Percentiles rank a stretch among this genome's conserved stretches.
These are phyloP conservation scores for Himalopsyche kuldschensis DNA, from an alignment of 2,888 invertebrate genomes.

Conservation along the genomic window DNA sequence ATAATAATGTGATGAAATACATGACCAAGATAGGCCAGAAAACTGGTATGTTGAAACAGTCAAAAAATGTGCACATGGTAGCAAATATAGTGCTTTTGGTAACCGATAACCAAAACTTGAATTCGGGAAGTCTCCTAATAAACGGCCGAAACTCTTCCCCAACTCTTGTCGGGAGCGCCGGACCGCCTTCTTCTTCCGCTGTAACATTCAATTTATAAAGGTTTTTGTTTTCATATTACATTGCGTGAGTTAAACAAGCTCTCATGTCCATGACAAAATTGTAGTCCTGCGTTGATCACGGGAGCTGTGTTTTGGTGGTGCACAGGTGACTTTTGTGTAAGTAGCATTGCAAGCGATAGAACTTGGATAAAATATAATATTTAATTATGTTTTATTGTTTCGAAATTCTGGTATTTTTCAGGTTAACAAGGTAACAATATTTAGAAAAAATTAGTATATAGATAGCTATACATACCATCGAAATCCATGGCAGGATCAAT, in stretches of 20 bases:
- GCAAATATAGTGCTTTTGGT: constrained; percentile 91
- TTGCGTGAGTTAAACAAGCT: neutral
- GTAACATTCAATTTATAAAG: constrained; percentile 17
- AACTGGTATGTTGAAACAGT: constrained; percentile 98
- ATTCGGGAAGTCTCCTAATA: constrained; percentile 94
- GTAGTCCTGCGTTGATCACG: too few relatives aligned
- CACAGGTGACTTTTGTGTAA: too few relatives aligned
- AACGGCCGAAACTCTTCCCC: constrained; percentile 99
- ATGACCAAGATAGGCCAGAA: constrained; percentile 99
- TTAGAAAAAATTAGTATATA: too few relatives aligned
- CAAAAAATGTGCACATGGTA: constrained; percentile 92
- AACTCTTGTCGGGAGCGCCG: constrained; percentile 90
- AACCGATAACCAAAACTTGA: constrained; percentile 99
- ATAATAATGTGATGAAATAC: constrained; percentile 98
- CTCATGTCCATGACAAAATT: too few relatives aligned
- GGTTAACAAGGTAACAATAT: too few relatives aligned
- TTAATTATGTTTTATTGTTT: too few relatives aligned
- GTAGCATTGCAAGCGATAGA: too few relatives aligned
- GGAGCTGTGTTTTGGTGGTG: too few relatives aligned
- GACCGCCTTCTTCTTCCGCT: constrained; percentile 77
- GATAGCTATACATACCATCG: constrained; percentile 76
- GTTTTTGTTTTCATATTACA: too few relatives aligned
- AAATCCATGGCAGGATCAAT: constrained; percentile 97
- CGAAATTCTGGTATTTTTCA: too few relatives aligned
- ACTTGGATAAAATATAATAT: too few relatives aligned